Percentiles rank a stretch among this genome's conserved stretches.
phyloP scores from a whole-genome alignment of 2,113 vertebrate species.

The Dermatemys mawii region DNA sequence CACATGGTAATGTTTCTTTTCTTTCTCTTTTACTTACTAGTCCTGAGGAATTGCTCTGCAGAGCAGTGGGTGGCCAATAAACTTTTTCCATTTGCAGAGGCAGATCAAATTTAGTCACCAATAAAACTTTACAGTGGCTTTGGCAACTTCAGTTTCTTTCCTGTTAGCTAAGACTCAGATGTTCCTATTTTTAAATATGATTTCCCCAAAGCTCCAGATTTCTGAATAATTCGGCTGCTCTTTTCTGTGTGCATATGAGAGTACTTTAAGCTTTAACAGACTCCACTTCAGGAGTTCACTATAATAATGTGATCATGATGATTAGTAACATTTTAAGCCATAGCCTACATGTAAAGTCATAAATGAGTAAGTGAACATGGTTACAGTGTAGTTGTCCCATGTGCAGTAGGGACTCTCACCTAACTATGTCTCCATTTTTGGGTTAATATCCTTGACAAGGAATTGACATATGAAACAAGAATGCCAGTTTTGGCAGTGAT shows the following conservation, averaged over 20 bases:
- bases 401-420: neutral
- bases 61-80: neutral
- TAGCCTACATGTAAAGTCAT: neutral
- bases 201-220: neutral
- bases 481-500: neutral
- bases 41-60: neutral
- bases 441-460: neutral
- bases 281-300: neutral
- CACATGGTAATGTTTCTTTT: neutral
- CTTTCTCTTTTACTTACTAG: neutral
- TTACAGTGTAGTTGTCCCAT: neutral
- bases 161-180: neutral
- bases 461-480: neutral
- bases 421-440: neutral
- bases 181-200: neutral
- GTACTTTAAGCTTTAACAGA: neutral
- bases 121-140: neutral
- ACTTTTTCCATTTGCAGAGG: neutral
- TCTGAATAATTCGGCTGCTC: accelerated
- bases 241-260: neutral
- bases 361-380: neutral
- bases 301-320: too few species aligned
- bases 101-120: neutral
- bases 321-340: neutral
- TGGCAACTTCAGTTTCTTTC: neutral